Base-by-base conservation (phyloP, 2,113 vertebrate species). In the Rhinopomastus cyanomelas region DNA sequence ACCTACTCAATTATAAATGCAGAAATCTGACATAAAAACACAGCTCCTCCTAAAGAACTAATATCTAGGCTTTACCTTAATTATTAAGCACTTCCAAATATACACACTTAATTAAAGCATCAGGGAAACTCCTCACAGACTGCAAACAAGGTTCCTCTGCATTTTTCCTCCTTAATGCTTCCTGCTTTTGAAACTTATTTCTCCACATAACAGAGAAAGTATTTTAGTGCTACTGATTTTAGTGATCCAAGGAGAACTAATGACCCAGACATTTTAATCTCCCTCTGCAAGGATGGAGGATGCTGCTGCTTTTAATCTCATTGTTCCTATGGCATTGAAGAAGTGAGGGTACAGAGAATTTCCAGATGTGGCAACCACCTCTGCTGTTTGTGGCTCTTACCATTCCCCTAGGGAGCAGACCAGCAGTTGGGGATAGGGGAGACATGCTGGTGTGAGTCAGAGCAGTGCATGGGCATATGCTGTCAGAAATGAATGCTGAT, bases 1-100 rank as follows among this genome's bases (percentile, higher is more conserved):
- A 76, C 21, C 88, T 85, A 76, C 61, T 69, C 75, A 76, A 85
- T 94, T 92, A 88, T 74, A 93, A 94, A 88, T 88, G 75, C 78
- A 90, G 67, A 79, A 32, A 26, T 66, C 59, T 59, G 48, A 69
- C 62, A 56, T 64, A 62, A 91, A 94, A 92, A 37, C 75, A 90
- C 59, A 87, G 71, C 75, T 92, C 81, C 52, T 95, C 74, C 59
- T 92, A 88, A 87, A 92, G 81, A 94, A 79, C 59, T 66, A 79
- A 68, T 73, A 85, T 76, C 71, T 85, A 85, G 78, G 74, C 59
- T 94, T 86, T 69, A 73, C 81, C 85, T 90, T 91, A 90, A 85
- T 55, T 78, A 65, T 79, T 78, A 90, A 87, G 55, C 18, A n/a
- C 66, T 88, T 89, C 74, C 62, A 94, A 84, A 91, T 81, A 72